phyloP scores from a whole-genome alignment of 2,888 invertebrate species.

The Dryocosmus kuriphilus region DNA sequence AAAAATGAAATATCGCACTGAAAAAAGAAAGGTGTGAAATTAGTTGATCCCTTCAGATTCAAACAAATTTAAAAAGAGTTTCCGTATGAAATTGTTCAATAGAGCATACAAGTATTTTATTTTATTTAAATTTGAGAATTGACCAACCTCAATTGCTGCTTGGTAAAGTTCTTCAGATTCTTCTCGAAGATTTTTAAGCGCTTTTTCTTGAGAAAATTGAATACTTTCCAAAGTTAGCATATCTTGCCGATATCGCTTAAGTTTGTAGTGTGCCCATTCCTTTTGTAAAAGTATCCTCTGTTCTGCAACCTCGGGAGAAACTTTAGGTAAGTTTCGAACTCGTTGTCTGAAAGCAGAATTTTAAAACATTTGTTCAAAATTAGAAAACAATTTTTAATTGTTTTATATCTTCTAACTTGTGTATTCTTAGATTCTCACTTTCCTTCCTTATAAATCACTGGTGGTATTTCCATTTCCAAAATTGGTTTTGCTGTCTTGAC shows the following conservation, averaged over 20 bases:
- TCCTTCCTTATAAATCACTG: constrained; percentile 82
- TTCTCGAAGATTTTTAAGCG: constrained; percentile 87
- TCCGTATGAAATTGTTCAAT: too few relatives aligned
- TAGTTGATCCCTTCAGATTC: too few relatives aligned
- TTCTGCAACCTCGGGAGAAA: constrained; percentile 82
- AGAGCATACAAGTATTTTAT: not conserved
- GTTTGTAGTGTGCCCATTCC: constrained; percentile 87
- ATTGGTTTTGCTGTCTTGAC: constrained; percentile 93
- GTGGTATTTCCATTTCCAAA: constrained; percentile 89
- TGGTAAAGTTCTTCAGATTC: constrained; percentile 93
- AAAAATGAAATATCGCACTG: constrained; percentile 86
- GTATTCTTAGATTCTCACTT: constrained; percentile 78
- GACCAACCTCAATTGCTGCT: constrained; percentile 88
- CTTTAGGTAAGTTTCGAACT: constrained; percentile 77
- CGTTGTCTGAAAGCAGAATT: constrained; percentile 77
- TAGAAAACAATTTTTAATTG: too few relatives aligned
- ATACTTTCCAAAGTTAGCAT: constrained; percentile 85
- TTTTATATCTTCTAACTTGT: constrained; percentile 20
- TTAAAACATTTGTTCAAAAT: not conserved
- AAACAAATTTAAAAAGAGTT: constrained; percentile 7
- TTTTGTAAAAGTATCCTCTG: constrained; percentile 84
- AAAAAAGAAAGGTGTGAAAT: constrained; percentile 61
- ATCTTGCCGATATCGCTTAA: constrained; percentile 82
- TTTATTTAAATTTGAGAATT: not conserved
- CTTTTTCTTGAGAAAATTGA: constrained; percentile 85